Evolutionary conservation across 1,140 invertebrate species (phyloP).

Genomic region (Limonius californicus): DNA sequence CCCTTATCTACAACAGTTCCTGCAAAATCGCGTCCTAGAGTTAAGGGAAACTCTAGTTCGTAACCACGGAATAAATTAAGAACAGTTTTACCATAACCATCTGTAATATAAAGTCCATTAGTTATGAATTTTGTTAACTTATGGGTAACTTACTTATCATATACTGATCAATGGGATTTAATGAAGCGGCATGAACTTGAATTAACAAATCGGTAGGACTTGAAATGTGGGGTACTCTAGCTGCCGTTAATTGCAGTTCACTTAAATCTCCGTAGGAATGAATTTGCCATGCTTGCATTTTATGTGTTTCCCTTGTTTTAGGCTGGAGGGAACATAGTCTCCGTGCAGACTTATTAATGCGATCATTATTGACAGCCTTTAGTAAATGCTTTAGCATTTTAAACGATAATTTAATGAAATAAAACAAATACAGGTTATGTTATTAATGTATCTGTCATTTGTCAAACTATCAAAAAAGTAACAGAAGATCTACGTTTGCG

Average conservation of each 20-base stretch:
- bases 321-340: no score
- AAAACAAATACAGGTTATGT: no score
- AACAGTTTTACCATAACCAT: slow-evolving; percentile 69
- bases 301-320: no score
- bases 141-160: slow-evolving; percentile 75
- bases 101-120: no score
- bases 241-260: slow-evolving; percentile 60
- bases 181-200: slow-evolving; percentile 73
- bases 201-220: slow-evolving; percentile 74
- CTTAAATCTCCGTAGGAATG: slow-evolving; percentile 68
- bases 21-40: slow-evolving; percentile 79
- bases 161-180: slow-evolving; percentile 89
- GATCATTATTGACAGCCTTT: no score
- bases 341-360: no score
- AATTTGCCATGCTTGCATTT: slow-evolving; percentile 72
- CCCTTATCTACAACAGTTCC: slow-evolving; percentile 76
- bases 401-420: no score
- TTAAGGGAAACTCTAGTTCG: slow-evolving; percentile 75
- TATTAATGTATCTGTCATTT: no score
- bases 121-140: no score
- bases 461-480: no score
- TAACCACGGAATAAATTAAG: slow-evolving; percentile 62
- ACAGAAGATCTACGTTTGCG: no score
- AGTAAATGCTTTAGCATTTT: no score
- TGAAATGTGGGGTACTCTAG: slow-evolving; percentile 64